phyloP scores from a whole-genome alignment of 1,140 invertebrate species.

The Gonioctena quinquepunctata region DNA sequence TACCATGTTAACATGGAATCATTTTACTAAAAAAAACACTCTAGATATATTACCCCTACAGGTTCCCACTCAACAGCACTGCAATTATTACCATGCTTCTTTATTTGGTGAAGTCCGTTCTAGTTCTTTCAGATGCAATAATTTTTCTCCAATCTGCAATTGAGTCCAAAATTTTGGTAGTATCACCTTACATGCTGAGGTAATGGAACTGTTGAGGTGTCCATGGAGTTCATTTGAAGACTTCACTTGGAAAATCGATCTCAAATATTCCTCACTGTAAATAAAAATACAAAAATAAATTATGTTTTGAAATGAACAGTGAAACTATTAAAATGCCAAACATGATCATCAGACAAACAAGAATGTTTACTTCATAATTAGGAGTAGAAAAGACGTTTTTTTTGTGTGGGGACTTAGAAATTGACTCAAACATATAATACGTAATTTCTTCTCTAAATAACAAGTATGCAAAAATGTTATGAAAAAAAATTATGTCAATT shows the following conservation, averaged over 20 bases:
- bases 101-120: background rate
- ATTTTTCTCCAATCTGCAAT: background rate
- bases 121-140: conserved; percentile 3
- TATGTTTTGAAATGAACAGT: too few species aligned
- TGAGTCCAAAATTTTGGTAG: background rate
- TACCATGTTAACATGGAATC: background rate
- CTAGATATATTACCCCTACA: background rate
- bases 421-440: too few species aligned
- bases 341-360: too few species aligned
- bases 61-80: background rate
- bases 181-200: background rate
- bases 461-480: too few species aligned
- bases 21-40: background rate
- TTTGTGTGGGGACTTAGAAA: too few species aligned
- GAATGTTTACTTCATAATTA: too few species aligned
- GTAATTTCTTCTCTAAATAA: too few species aligned
- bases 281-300: background rate
- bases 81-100: background rate
- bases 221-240: background rate
- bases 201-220: background rate
- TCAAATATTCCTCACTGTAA: background rate
- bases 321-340: too few species aligned
- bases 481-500: too few species aligned
- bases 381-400: too few species aligned
- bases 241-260: background rate